These are phyloP conservation scores for Sylvilagus bachmani DNA, from an alignment of 2,113 vertebrate genomes.

Conservation along the genomic window DNA sequence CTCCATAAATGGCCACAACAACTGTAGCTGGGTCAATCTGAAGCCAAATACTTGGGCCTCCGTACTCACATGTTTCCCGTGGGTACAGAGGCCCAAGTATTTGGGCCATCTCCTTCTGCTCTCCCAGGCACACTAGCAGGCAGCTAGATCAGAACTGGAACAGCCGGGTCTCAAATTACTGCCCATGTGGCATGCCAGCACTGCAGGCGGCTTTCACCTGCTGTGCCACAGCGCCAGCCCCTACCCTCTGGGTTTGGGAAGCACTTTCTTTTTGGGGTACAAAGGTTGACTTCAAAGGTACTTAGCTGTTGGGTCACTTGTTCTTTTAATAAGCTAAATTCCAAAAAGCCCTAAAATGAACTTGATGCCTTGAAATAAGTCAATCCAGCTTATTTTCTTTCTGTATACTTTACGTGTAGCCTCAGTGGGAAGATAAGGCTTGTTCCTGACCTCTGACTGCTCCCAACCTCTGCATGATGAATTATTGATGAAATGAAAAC, in stretches of 20 bases:
- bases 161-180: no score
- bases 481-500: conserved; percentile 18
- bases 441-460: neutral
- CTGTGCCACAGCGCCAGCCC: no score
- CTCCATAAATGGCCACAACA: no score
- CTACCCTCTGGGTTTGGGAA: conserved; percentile 2
- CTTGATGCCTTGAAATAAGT: conserved; percentile 2
- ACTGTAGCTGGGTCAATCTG: no score
- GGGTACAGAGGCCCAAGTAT: no score
- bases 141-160: no score
- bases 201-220: no score
- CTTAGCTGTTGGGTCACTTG: conserved; percentile 40
- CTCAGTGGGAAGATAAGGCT: neutral
- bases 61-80: no score
- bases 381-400: neutral
- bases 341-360: conserved; percentile 53
- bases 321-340: conserved; percentile 63
- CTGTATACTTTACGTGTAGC: neutral
- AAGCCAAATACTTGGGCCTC: no score
- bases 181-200: no score
- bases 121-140: no score
- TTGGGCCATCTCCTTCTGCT: no score
- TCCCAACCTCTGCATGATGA: neutral
- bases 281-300: neutral
- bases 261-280: conserved; percentile 48